Evolutionary conservation across 2,888 invertebrate species (phyloP), one percentile per base, ranked within the genome.

Genomic region (Cetonia aurata): DNA sequence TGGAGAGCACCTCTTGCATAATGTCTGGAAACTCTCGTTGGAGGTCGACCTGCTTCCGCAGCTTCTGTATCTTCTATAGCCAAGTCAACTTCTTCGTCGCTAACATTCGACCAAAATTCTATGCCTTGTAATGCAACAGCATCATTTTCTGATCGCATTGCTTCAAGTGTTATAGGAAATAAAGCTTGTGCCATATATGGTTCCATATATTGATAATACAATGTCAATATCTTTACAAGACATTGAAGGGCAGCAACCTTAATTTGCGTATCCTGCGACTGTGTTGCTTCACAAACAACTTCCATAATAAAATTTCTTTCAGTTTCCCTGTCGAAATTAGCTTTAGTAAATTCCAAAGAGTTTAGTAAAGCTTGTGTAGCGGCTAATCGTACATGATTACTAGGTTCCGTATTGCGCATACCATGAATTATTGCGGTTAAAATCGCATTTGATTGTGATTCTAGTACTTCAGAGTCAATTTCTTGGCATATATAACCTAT

Each of bases 221-320:
- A 88, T 0, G 98, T 95, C 89, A 99, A 93, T 77, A 99, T 99
- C 88, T 97, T 98, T 4, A 92, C 99, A 81, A 99, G 89, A 87
- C 99, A 99, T 84, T 99, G 99, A 68, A 99, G 87, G 1, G 99
- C 98, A 9, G 98, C 97, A 13, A 99, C 99, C 87, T 93, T 92
- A 66, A 99, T 96, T 85, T 95, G 93, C 71, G 94, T 92, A 81
- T 98, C 96, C 62, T 88, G 86, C 6, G 95, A 96, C 84, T 99
- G 99, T 0, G 99, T 99, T 2, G 99, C 96, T 86, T 99, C 98
- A 87, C 99, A 99, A 6, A 99, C 98, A 66, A 95, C 77, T 87
- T 99, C 98, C 99, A 99, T 99, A 69, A 99, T 99, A 83, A 96
- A 98, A 86, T 99, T 97, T 75, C 99, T 89, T 86, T 99, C 99